Evolutionary conservation across 2,113 vertebrate genomes (phyloP), one percentile per base, ranked within the genome.

Genomic region (Rhineura floridana): DNA sequence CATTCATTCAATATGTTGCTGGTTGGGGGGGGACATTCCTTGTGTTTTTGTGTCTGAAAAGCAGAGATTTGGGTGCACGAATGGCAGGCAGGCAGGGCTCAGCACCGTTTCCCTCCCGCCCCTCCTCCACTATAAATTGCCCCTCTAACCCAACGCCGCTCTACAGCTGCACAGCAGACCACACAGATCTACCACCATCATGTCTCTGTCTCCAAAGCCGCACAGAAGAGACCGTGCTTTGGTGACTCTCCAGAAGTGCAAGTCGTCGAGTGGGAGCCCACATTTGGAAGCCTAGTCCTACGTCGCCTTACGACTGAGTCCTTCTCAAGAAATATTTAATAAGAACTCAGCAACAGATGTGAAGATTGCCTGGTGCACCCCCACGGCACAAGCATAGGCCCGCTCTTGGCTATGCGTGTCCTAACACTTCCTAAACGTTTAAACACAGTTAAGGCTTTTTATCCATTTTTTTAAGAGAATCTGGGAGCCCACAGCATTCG

Each of bases 241-340:
- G 2, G 0, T 2, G 0, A 78, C 6, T 44, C 23, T 28, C 17
- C 0, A 1, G 0, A 11, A 30, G 10, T 77, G 33, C 39, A 65
- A 17, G 39, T 39, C 44, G 36, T 59, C 28, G 33, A 30, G 78
- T 7, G n/a, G 44, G 42, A 86, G 59, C 48, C 36, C 8, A 28
- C 28, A 17, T 70, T 42, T 59, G 17, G 23, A 59, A 75, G 42
- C 5, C 13, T 52, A 48, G 63, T 23, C 13, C 19, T 46, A 48
- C 55, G 3, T 3, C 19, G 33, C 25, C 28, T 9, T 65, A 23
- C 44, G 30, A 42, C 52, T 28, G 23, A 23, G 15, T 55, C 9
- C 13, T 55, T 23, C 6, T 84, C 67, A 39, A 39, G 67, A 33
- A 17, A 59, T 39, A 12, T 23, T 84, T 39, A 48, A 23, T 28